These are phyloP conservation scores for Cantharis flavilabris DNA, from an alignment of 2,888 invertebrate genomes.

Conservation along the genomic window DNA sequence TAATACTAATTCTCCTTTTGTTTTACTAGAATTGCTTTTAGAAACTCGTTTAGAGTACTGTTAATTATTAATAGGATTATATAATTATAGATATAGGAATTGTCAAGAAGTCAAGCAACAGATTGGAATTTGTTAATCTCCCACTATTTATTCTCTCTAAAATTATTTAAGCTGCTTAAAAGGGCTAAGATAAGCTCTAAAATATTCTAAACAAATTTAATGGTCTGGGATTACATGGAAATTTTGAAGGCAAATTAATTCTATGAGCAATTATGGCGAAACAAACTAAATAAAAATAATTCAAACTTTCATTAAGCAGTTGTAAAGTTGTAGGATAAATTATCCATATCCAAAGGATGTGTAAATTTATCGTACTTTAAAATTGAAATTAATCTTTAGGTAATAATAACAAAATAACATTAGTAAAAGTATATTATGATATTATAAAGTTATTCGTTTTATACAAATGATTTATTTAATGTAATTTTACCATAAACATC, in stretches of 20 bases:
- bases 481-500: not conserved
- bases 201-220: constrained; percentile 4
- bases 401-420: not conserved
- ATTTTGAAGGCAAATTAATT: not conserved
- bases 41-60: constrained; percentile 12
- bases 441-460: not conserved
- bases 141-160: constrained; percentile 3
- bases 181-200: constrained; percentile 2
- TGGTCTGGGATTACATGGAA: constrained; percentile 2
- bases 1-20: constrained; percentile 20
- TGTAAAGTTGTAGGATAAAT: not conserved
- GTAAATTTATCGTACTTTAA: not conserved
- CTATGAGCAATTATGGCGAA: not conserved
- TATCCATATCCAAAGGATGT: not conserved
- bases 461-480: not conserved
- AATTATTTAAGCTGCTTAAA: constrained; percentile 17
- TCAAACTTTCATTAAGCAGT: not conserved
- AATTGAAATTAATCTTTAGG: not conserved
- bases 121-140: not conserved
- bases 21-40: constrained; percentile 5
- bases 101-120: constrained; percentile 10
- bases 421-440: not conserved
- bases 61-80: constrained; percentile 20
- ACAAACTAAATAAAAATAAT: not conserved
- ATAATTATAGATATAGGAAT: constrained; percentile 8